phyloP scores from a whole-genome alignment of 2,113 vertebrate genomes.

The Chionomys nivalis region DNA sequence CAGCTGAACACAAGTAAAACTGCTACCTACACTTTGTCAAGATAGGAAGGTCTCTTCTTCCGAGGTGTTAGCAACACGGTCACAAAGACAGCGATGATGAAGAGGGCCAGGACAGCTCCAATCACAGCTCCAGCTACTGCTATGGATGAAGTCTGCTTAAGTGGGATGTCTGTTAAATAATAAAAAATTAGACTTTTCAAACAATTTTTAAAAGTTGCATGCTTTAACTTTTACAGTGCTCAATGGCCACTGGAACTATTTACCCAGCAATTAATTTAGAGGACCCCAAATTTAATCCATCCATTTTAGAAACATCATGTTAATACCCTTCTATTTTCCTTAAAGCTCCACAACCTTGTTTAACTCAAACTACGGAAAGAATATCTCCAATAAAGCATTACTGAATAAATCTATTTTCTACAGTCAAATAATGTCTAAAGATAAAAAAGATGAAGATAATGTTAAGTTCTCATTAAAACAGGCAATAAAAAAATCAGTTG shows the following conservation, averaged over 20 bases:
- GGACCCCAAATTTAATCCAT: neutral
- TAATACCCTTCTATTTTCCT: neutral
- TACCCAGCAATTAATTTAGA: neutral
- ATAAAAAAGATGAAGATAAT: constrained; percentile 8
- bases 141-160: constrained; percentile 92
- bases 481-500: constrained; percentile 10
- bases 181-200: constrained; percentile 74
- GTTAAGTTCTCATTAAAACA: constrained; percentile 46
- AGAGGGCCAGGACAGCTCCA: constrained; percentile 94
- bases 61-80: constrained; percentile 91
- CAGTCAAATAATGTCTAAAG: neutral
- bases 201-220: neutral
- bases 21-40: constrained; percentile 89
- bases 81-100: constrained; percentile 94
- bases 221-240: constrained; percentile 36
- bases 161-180: constrained; percentile 87
- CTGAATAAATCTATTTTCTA: neutral
- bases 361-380: constrained; percentile 33
- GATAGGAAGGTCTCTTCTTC: constrained; percentile 87
- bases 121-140: constrained; percentile 94
- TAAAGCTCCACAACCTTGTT: neutral
- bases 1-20: neutral
- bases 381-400: neutral
- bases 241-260: constrained; percentile 1
- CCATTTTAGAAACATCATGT: neutral